Percentiles rank a stretch among this genome's conserved stretches.
Conservation (phyloP, 2,113 vertebrate genomes). For the Poeciliopsis occidentalis region DNA sequence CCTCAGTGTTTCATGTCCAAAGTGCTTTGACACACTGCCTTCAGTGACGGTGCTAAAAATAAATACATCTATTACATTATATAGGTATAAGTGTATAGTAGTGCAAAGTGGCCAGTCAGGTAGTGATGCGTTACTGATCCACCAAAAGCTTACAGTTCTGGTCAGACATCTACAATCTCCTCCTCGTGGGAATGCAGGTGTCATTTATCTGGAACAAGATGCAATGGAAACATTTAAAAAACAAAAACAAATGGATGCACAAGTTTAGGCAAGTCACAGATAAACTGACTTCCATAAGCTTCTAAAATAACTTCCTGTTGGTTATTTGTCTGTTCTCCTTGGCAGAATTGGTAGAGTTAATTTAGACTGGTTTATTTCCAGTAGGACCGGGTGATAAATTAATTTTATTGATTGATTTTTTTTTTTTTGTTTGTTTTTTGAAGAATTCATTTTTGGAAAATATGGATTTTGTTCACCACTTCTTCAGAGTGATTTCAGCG, state of each 20-base stretch:
- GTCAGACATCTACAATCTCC: neutral
- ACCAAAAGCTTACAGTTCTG: slow-evolving; percentile 6
- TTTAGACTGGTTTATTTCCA: neutral
- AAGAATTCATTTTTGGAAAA: too few relatives aligned
- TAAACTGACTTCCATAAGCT: neutral
- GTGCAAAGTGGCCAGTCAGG: neutral
- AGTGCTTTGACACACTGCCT: slow-evolving; percentile 67
- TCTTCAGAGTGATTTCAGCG: too few relatives aligned
- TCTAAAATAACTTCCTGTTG: neutral
- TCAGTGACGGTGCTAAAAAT: slow-evolving; percentile 49
- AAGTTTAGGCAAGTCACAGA: neutral
- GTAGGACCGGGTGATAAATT: too few relatives aligned
- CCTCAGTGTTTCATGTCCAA: slow-evolving; percentile 55
- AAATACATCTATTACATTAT: neutral
- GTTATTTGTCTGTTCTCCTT: neutral
- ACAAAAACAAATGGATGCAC: neutral
- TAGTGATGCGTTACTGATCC: slow-evolving; percentile 46
- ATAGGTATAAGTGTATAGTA: neutral
- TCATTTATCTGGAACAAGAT: neutral
- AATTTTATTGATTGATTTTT: too few relatives aligned
- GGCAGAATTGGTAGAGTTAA: neutral
- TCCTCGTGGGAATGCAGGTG: neutral
- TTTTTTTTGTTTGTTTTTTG: too few relatives aligned
- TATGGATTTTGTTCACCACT: too few relatives aligned
- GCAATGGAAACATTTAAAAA: neutral